These are phyloP conservation scores for Cinclus cinclus DNA, from an alignment of 2,113 vertebrate genomes.

Conservation along the genomic window DNA sequence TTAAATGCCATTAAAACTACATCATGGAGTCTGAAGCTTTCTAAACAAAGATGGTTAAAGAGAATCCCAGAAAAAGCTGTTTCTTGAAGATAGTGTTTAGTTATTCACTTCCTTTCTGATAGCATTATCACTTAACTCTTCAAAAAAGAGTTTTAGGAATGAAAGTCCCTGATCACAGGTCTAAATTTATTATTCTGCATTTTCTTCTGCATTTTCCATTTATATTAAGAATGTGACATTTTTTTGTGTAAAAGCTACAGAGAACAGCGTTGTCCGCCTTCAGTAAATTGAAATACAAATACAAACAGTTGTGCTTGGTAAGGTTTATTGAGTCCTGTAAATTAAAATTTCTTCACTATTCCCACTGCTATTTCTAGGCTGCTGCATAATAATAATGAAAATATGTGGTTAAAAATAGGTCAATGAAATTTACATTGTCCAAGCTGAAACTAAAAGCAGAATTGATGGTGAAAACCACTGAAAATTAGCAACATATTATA, in stretches of 20 bases:
- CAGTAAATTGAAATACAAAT: not conserved
- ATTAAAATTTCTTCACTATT: not conserved
- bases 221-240: not conserved
- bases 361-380: not conserved
- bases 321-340: not conserved
- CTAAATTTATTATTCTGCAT: not conserved
- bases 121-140: not conserved
- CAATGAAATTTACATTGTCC: not conserved
- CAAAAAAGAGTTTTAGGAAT: not conserved
- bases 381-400: not conserved
- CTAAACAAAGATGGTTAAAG: not conserved
- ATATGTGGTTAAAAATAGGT: not conserved
- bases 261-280: not conserved
- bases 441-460: not conserved
- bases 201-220: not conserved
- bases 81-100: not conserved
- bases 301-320: not conserved
- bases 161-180: not conserved
- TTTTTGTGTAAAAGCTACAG: not conserved
- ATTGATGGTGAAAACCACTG: not conserved
- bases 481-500: not conserved
- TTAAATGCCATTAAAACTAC: constrained; percentile 34
- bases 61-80: not conserved
- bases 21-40: not conserved
- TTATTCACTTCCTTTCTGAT: not conserved